These are phyloP conservation scores for Strongylocentrotus purpuratus DNA, from an alignment of 35 echinoderm and acorn worm genomes.

Conservation along the genomic window DNA sequence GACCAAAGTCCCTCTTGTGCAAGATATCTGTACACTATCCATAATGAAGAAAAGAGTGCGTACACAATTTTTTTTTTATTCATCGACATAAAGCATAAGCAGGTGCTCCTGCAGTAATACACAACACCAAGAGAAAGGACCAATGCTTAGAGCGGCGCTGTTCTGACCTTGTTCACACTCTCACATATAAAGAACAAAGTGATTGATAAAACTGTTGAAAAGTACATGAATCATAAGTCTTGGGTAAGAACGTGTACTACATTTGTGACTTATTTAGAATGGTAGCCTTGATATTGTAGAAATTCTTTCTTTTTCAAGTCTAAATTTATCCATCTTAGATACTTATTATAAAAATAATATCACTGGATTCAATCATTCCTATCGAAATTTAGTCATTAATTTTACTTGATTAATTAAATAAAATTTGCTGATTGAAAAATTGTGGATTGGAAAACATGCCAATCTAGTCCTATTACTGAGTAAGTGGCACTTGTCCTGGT, in stretches of 20 bases:
- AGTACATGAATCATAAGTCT: not conserved
- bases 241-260: not conserved
- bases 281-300: too few relatives aligned
- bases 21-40: not conserved
- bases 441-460: too few relatives aligned
- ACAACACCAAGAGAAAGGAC: conserved; percentile 26
- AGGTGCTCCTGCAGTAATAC: conserved; percentile 38
- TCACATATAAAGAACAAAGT: not conserved
- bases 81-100: conserved; percentile 8
- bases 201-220: not conserved
- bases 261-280: not conserved
- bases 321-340: too few relatives aligned
- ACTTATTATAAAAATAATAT: too few relatives aligned
- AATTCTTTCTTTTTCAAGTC: too few relatives aligned
- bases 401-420: too few relatives aligned
- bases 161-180: conserved; percentile 27
- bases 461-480: too few relatives aligned
- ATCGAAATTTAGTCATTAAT: too few relatives aligned
- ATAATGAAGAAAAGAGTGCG: not conserved
- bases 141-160: conserved; percentile 19
- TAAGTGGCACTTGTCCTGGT: too few relatives aligned
- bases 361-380: too few relatives aligned
- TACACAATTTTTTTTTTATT: conserved; percentile 6
- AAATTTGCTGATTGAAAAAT: too few relatives aligned
- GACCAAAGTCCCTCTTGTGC: not conserved